A percentile compares a stretch with the other conserved stretches of the same genome.
Conservation (phyloP, 1,140 invertebrate genomes). For the Caerostris darwini region DNA sequence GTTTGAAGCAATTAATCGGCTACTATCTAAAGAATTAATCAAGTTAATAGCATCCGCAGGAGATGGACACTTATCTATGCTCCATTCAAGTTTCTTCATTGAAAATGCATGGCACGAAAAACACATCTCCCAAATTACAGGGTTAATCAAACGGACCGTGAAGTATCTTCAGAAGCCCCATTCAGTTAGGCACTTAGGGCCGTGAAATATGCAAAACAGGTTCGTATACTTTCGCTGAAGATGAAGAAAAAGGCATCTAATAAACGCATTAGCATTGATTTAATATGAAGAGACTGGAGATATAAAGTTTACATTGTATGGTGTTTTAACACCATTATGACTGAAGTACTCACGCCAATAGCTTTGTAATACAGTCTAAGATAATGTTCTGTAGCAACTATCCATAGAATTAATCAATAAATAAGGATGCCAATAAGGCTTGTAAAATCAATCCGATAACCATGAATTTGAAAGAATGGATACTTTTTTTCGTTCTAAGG, state of each 20-base stretch:
- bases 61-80: constrained; percentile 38
- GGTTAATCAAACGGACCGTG: constrained; percentile 45
- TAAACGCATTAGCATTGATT: background rate
- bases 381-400: too few species aligned
- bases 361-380: too few species aligned
- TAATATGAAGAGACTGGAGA: background rate
- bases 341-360: too few species aligned
- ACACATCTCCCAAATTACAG: constrained; percentile 43
- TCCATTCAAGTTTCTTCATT: constrained; percentile 43
- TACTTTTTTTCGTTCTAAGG: too few species aligned
- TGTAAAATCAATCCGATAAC: too few species aligned
- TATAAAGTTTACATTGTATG: background rate
- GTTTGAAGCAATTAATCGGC: constrained; percentile 37
- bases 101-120: constrained; percentile 41
- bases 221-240: constrained; percentile 18
- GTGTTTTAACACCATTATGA: too few species aligned
- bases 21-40: constrained; percentile 26
- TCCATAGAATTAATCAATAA: too few species aligned
- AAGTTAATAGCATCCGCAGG: constrained; percentile 24
- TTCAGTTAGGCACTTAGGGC: background rate
- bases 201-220: constrained; percentile 52
- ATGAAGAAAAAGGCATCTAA: background rate
- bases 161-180: background rate
- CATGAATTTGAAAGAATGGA: too few species aligned
- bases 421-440: too few species aligned